Evolutionary conservation across 2,888 invertebrate species (phyloP).

Genomic region (Ischnus inquisitorius): DNA sequence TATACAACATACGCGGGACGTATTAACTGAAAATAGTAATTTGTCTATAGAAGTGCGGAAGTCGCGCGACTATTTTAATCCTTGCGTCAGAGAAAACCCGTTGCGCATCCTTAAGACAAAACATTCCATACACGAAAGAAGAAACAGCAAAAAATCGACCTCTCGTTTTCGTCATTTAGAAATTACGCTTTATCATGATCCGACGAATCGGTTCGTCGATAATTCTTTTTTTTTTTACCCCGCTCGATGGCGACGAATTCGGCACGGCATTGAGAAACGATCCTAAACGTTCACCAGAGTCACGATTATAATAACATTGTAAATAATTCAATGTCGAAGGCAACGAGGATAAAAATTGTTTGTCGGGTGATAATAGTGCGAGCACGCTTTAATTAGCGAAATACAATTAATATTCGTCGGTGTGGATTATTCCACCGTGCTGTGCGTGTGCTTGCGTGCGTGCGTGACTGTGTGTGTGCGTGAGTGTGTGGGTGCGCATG

Average conservation of each 20-base stretch:
- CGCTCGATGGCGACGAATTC: slow-evolving; percentile 18
- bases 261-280: background rate
- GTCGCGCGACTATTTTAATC: slow-evolving; percentile 43
- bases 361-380: slow-evolving; percentile 30
- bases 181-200: background rate
- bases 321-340: slow-evolving; percentile 49
- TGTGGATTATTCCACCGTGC: slow-evolving; percentile 3
- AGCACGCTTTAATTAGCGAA: slow-evolving; percentile 32
- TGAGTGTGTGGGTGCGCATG: background rate
- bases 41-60: slow-evolving; percentile 40
- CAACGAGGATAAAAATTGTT: slow-evolving; percentile 29
- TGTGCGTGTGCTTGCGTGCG: background rate
- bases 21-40: slow-evolving; percentile 55
- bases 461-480: background rate
- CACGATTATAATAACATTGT: slow-evolving; percentile 45
- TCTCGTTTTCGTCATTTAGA: slow-evolving; percentile 21
- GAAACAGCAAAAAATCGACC: slow-evolving; percentile 19
- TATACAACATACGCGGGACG: slow-evolving; percentile 61
- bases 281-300: slow-evolving; percentile 39
- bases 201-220: slow-evolving; percentile 2
- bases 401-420: background rate
- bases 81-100: slow-evolving; percentile 34
- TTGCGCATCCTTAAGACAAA: slow-evolving; percentile 31
- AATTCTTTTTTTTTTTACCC: slow-evolving; percentile 1
- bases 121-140: slow-evolving; percentile 63